A percentile compares a stretch with the other conserved stretches of the same genome.
phyloP scores from a whole-genome alignment of 1,140 invertebrate species.

The Camponotus vicinus region DNA sequence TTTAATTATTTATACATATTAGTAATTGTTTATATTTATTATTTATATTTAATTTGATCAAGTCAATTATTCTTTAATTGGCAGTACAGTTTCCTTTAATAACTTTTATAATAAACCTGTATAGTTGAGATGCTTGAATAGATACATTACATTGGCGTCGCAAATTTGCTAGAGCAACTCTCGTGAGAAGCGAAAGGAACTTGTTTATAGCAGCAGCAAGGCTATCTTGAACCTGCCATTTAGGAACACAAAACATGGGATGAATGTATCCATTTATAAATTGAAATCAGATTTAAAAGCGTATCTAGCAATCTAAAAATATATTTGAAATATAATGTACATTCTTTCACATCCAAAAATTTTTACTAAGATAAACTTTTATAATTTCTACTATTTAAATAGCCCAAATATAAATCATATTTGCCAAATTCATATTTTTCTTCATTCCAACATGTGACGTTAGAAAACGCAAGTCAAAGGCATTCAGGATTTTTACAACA shows the following conservation, averaged over 20 bases:
- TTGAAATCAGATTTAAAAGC: constrained; percentile 1
- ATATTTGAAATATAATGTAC: background rate
- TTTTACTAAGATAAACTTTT: background rate
- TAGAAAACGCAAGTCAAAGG: background rate
- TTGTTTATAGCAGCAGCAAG: constrained; percentile 43
- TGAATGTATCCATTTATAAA: background rate
- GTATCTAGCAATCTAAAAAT: too few species aligned
- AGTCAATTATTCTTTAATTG: background rate
- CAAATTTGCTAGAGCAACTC: constrained; percentile 45
- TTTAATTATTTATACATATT: background rate
- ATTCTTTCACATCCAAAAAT: background rate
- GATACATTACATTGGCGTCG: constrained; percentile 30
- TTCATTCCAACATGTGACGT: background rate
- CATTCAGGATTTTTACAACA: background rate
- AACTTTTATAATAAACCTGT: constrained; percentile 18
- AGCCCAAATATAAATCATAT: background rate
- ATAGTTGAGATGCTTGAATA: background rate
- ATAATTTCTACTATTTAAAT: constrained; percentile 15
- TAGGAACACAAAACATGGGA: constrained; percentile 20
- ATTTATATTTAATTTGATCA: background rate
- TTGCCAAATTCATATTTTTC: constrained; percentile 1
- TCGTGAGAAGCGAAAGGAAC: constrained; percentile 36
- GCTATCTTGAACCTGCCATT: constrained; percentile 35
- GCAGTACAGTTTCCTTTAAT: constrained; percentile 15
- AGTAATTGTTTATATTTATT: too few species aligned